Evolutionary conservation across 2,113 vertebrate genomes (phyloP), one percentile per base, ranked within the genome.

Genomic region (Melierax canorus): DNA sequence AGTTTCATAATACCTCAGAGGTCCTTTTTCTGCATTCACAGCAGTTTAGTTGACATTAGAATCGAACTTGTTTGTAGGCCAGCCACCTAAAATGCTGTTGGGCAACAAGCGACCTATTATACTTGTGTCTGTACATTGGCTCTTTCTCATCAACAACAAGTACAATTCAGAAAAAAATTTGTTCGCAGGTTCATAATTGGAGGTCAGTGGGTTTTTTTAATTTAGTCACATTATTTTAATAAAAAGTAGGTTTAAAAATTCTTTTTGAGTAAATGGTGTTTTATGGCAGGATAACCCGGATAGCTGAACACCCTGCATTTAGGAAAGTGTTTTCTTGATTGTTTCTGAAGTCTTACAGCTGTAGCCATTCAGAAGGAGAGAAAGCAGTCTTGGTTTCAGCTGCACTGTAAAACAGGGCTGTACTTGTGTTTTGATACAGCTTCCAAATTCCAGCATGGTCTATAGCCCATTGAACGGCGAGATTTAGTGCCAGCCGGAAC

Each of bases 301-400:
- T 83, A 76, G 48, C 36, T 60, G 51, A 63, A 71, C 26, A 34
- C 10, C 9, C 27, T 64, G 63, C 12, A 17, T 72, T 80, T 93
- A 29, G 58, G 43, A 58, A 81, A 92, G 46, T 82, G 46, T 59
- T 95, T 82, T 86, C 69, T 82, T 79, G 63, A 45, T 80, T 75
- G 45, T 80, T 84, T 71, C 60, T 88, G 82, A 69, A 73, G 34
- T n/a, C 46, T 86, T 82, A 83, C 91, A 98, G 96, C 92, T 97
- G 94, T 60, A 74, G 73, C 73, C 34, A 67, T 93, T 94, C 82
- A 90, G 82, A 71, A 53, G 2, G 81, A 39, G 73, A 79, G 60
- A 91, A 81, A 85, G 88, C 62, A 83, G 93, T 46, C 74, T 73
- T 76, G 60, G 51, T 79, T 71, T 92, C 74, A 87, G 91, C 88